Conservation (phyloP, 2,113 vertebrate species). For the Eonycteris spelaea region DNA sequence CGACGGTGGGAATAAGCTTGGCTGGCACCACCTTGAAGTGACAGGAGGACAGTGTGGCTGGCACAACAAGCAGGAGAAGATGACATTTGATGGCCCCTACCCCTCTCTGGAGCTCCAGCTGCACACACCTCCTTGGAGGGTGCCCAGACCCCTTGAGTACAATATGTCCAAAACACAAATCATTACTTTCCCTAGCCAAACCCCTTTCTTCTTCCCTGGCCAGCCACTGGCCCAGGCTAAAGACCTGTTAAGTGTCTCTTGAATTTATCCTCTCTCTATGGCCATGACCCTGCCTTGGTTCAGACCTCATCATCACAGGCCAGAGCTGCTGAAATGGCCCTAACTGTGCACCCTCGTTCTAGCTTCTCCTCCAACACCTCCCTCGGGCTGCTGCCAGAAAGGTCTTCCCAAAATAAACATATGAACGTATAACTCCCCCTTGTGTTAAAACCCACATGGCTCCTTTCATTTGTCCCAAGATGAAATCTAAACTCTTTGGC, state of each 20-base stretch:
- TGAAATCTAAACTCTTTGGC: not conserved
- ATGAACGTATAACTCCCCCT: not conserved
- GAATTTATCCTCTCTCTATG: not conserved
- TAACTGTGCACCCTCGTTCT: not conserved
- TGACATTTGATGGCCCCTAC: not conserved
- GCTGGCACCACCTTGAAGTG: not conserved
- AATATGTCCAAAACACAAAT: not conserved
- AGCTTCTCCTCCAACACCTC: not conserved
- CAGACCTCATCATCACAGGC: not conserved
- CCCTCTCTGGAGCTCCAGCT: not conserved
- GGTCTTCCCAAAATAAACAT: not conserved
- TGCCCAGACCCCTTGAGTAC: not conserved
- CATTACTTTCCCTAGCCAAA: not conserved
- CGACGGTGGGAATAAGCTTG: not conserved
- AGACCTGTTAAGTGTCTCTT: not conserved
- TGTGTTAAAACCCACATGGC: not conserved
- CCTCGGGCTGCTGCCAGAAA: not conserved
- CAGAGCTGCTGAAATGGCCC: not conserved
- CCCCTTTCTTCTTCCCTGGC: not conserved
- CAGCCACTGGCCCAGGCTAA: not conserved
- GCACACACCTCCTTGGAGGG: not conserved
- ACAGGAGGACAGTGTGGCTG: not conserved
- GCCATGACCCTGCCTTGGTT: not conserved
- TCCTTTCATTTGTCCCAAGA: not conserved
- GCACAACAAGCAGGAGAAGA: not conserved